Evolutionary conservation across 1,140 invertebrate species (phyloP), one percentile per base, ranked within the genome.

Genomic region (Andricus grossulariae): DNA sequence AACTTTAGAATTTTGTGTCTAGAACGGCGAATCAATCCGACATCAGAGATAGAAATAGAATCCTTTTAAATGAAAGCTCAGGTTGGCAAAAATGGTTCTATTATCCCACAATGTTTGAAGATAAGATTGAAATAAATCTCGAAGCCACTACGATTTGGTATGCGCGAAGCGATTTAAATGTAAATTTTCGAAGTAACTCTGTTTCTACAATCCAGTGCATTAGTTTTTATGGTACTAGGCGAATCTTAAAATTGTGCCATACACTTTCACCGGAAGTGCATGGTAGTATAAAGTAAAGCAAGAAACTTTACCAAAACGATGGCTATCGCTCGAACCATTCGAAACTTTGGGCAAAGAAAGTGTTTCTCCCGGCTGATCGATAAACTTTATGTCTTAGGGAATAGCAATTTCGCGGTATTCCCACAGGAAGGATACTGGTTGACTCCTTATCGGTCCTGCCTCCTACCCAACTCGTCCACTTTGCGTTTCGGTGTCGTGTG

Each of bases 371-470:
- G 32, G 32, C 57, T 66, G 75, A 83, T 82, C 75, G 78, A 74
- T 51, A 76, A 79, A 81, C 78, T 76, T 85, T 85, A 86, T 86
- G 75, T 77, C 78, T 76, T 50, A 66, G 71, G 57, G 54, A 76
- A 80, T 82, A 77, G 80, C 79, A 83, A 84, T 86, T 85, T 81
- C 78, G 78, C 57, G 60, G 57, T 72, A 73, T 77, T 75, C 73
- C 73, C 76, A 71, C n/a, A 16, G 74, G 66, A 81, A 80, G 79
- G 71, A 84, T 77, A 77, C 76, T 16, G 39, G 77, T 57, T 66
- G 45, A 10, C 73, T 76, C 60, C 76, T 86, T 86, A 85, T 85
- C 82, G 82, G 51, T 72, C 60, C 51, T 72, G 66, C 16, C 57
- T n/a, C 25, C 32, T 32, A 66, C 57, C 32, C 57, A 66, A 66